Evolutionary conservation across 1,140 invertebrate species (phyloP).

Genomic region (Atta cephalotes): DNA sequence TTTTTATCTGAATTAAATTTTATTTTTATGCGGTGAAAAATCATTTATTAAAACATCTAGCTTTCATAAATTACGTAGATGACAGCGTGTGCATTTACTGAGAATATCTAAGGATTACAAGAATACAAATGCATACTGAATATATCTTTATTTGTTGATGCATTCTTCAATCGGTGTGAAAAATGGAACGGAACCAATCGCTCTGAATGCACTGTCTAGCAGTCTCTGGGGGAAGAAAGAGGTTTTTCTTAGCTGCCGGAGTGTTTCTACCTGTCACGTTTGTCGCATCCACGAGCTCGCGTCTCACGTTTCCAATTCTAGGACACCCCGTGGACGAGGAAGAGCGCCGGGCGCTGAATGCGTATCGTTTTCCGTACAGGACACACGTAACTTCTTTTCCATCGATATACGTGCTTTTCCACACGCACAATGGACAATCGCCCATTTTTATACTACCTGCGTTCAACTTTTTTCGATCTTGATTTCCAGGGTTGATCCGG

Average conservation of each 20-base stretch:
- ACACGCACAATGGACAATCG: conserved; percentile 70
- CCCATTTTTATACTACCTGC: conserved; percentile 63
- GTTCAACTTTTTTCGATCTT: conserved; percentile 70
- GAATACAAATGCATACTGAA: not conserved
- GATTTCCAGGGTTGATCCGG: conserved; percentile 65
- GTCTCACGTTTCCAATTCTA: conserved; percentile 74
- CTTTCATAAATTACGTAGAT: not conserved
- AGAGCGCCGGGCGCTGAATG: conserved; percentile 67
- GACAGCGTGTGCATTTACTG: not conserved
- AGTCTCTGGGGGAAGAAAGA: conserved; percentile 34
- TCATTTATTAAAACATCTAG: not conserved
- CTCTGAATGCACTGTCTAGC: conserved; percentile 49
- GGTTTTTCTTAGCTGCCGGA: conserved; percentile 44
- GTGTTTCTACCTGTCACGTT: conserved; percentile 75
- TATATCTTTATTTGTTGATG: conserved; percentile 41
- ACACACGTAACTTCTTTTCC: conserved; percentile 72
- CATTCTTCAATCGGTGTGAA: conserved; percentile 47
- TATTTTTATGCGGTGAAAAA: not conserved
- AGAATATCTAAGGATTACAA: not conserved
- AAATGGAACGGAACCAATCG: conserved; percentile 52
- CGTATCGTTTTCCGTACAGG: conserved; percentile 72
- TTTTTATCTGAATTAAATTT: not conserved
- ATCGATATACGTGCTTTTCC: conserved; percentile 53
- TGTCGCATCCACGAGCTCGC: conserved; percentile 58
- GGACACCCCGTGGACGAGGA: conserved; percentile 71